Conservation (phyloP, 2,888 invertebrate genomes). For the Scelioninae gen. 2 region DNA sequence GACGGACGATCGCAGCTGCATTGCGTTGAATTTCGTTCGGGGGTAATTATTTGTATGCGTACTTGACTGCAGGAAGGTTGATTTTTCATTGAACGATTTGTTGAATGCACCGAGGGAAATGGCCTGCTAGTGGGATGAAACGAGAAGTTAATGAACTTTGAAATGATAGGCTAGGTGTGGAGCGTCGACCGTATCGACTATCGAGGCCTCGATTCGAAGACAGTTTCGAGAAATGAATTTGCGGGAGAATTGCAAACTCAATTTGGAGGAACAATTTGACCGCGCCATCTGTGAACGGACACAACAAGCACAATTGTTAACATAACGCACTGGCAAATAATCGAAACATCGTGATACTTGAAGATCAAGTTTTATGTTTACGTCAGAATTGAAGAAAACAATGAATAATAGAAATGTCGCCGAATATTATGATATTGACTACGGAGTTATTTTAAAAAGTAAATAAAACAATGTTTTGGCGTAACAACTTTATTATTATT, state of each 20-base stretch:
- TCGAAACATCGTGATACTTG: no score
- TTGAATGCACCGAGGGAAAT: conserved; percentile 53
- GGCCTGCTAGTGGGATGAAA: conserved; percentile 46
- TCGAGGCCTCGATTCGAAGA: conserved; percentile 23
- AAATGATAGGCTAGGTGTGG: conserved; percentile 43
- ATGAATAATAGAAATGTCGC: no score
- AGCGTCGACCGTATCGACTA: conserved; percentile 12
- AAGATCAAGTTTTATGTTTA: no score
- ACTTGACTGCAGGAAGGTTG: conserved; percentile 56
- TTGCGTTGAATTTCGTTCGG: conserved; percentile 49
- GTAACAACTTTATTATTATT: no score
- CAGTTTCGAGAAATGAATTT: conserved; percentile 25
- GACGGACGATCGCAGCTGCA: conserved; percentile 49
- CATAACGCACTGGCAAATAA: no score
- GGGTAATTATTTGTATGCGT: conserved; percentile 56
- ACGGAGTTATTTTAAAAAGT: no score
- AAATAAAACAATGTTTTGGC: no score
- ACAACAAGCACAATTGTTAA: no score
- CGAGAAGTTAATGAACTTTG: conserved; percentile 55
- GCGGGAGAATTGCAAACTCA: not conserved
- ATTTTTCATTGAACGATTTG: conserved; percentile 56
- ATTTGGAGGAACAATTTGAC: no score
- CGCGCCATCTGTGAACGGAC: no score
- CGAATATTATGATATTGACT: no score
- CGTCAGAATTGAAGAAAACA: no score